Evolutionary conservation across 2,797 vertebrate genomes (phyloP).

Genomic region (Lacerta agilis): DNA sequence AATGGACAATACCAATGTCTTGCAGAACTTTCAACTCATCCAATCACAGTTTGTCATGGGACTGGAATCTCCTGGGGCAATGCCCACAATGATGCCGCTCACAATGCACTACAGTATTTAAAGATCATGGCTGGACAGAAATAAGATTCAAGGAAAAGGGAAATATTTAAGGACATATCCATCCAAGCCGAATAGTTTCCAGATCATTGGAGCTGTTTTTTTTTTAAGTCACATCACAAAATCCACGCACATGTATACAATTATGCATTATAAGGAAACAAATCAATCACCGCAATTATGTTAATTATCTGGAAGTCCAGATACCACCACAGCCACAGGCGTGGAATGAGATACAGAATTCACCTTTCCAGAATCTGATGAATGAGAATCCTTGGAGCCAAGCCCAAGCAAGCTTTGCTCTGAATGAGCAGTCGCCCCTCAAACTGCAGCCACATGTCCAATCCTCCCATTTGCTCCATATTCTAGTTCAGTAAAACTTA

Average conservation of each 20-base stretch:
- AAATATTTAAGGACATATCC: constrained; percentile 14
- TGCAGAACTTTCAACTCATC: constrained; percentile 85
- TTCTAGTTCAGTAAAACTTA: neutral
- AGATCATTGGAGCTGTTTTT: neutral
- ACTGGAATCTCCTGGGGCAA: constrained; percentile 85
- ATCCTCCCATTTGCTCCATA: neutral
- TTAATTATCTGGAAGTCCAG: constrained; percentile 7
- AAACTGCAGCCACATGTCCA: neutral
- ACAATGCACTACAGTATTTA: constrained; percentile 87
- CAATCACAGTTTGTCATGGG: constrained; percentile 85
- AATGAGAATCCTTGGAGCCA: neutral
- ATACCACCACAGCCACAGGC: neutral
- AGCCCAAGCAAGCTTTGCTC: neutral
- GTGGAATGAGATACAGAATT: neutral
- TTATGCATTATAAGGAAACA: constrained; percentile 14
- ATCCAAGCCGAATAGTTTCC: constrained; percentile 15
- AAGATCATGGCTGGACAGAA: constrained; percentile 82
- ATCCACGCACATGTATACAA: neutral
- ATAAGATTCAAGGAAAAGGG: constrained; percentile 33
- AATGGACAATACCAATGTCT: constrained; percentile 88
- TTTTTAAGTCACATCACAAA: constrained; percentile 30
- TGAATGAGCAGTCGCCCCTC: neutral
- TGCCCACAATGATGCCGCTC: constrained; percentile 85
- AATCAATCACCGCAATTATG: constrained; percentile 6
- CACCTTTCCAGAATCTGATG: neutral